Evolutionary conservation across 2,888 invertebrate genomes (phyloP).

Genomic region (Leptothorax acervorum): DNA sequence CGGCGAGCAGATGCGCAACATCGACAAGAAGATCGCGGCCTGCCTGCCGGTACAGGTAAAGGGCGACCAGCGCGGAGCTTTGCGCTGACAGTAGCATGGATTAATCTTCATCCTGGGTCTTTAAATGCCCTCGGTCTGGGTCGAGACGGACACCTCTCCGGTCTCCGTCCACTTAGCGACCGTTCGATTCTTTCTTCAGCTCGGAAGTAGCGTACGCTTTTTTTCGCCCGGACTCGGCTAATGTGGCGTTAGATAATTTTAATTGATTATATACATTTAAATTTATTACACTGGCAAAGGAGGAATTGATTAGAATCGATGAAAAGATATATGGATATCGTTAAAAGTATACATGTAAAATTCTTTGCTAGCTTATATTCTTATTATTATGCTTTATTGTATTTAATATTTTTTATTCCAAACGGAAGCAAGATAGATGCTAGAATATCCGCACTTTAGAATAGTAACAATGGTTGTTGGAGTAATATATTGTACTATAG

Average conservation of each 20-base stretch:
- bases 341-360: not conserved
- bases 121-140: not conserved
- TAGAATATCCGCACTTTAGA: not conserved
- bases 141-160: not conserved
- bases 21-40: conserved; percentile 87
- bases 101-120: not conserved
- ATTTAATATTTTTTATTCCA: not conserved
- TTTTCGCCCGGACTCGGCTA: not conserved
- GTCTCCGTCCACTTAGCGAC: not conserved
- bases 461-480: not conserved
- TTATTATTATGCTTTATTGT: not conserved
- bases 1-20: conserved; percentile 86
- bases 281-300: not conserved
- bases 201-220: not conserved
- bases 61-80: not conserved
- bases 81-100: not conserved
- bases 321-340: not conserved
- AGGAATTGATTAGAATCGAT: not conserved
- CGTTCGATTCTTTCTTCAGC: not conserved
- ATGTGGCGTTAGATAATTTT: not conserved
- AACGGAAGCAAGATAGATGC: not conserved
- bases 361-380: not conserved
- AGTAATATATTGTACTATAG: not conserved
- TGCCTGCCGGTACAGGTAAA: conserved; percentile 88
- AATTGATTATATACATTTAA: not conserved